These are phyloP conservation scores for Cyclophora punctaria DNA, from an alignment of 2,888 invertebrate species.

Conservation along the genomic window DNA sequence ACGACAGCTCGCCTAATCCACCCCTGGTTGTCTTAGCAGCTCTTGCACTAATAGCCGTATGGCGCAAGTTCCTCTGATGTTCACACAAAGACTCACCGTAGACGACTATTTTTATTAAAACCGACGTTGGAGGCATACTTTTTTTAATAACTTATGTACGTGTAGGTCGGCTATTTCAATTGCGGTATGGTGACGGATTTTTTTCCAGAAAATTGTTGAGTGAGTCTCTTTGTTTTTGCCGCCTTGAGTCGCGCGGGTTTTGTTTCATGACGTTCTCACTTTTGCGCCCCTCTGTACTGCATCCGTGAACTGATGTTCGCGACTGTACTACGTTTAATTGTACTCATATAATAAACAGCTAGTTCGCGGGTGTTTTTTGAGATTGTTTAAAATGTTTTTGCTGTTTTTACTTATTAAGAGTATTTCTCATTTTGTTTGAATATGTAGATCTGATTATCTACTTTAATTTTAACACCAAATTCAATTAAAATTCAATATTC, in stretches of 20 bases:
- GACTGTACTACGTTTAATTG: no score
- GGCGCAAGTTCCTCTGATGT: conserved; percentile 62
- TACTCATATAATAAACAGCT: no score
- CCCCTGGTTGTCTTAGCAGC: conserved; percentile 61
- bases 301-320: no score
- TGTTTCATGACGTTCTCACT: conserved; percentile 21
- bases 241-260: conserved; percentile 41
- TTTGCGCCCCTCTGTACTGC: conserved; percentile 2
- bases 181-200: conserved; percentile 40
- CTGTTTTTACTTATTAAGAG: no score
- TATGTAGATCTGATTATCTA: no score
- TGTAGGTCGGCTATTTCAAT: conserved; percentile 39
- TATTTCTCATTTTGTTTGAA: no score
- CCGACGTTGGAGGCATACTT: conserved; percentile 67
- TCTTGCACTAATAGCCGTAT: conserved; percentile 61
- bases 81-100: conserved; percentile 67
- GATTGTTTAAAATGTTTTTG: no score
- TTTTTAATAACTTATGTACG: conserved; percentile 74
- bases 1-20: conserved; percentile 26
- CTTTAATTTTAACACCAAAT: no score
- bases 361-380: no score
- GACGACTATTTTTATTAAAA: conserved; percentile 75
- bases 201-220: conserved; percentile 61
- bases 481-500: no score
- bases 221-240: conserved; percentile 57